Evolutionary conservation across 2,888 invertebrate species (phyloP), one percentile per base, ranked within the genome.

Genomic region (Philopedon plagiatum): DNA sequence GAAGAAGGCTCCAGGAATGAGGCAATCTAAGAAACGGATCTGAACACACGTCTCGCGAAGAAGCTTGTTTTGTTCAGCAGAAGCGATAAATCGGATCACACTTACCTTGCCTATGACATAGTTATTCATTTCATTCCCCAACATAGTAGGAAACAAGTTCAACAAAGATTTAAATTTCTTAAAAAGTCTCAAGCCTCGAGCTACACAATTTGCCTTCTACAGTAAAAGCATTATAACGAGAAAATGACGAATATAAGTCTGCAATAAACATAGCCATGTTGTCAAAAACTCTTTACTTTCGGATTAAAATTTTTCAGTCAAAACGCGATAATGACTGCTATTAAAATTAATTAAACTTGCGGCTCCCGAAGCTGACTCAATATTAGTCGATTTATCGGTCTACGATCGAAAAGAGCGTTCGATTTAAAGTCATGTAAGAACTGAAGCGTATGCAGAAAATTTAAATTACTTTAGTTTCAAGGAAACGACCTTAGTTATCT

Each of bases 401-500:
- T n/a, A 21, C 21, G 34, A 69, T 69, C 62, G 15, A 46, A 69
- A 66, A 54, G 54, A 41, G 62, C 41, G 21, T 51, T 32, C 46
- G 54, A 68, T 61, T 54, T 29, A 56, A 41, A 23, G 32, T 54
- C 46, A 4, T 46, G 46, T 46, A 46, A 11, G 21, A 21, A 21
- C 21, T 2, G n/a, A 26, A 8, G 49, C 23, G 15, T 60, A 60
- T 46, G 61, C 41, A 49, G 71, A 65, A 65, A 65, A 65, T 57
- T 57, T 57, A 37, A 57, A 57, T 71, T 65, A 61, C 49, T 46
- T 37, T 29, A 34, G 49, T 68, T 44, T 68, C 68, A 68, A 68
- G 63, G 68, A 68, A 68, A 73, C 64, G 58, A 68, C 63, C 63
- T 73, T 44, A 61, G 56, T 18, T 32, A 60, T 66, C 65, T 75